Evolutionary conservation across 2,797 vertebrate species (phyloP), one percentile per base, ranked within the genome.

Genomic region (Huso huso): DNA sequence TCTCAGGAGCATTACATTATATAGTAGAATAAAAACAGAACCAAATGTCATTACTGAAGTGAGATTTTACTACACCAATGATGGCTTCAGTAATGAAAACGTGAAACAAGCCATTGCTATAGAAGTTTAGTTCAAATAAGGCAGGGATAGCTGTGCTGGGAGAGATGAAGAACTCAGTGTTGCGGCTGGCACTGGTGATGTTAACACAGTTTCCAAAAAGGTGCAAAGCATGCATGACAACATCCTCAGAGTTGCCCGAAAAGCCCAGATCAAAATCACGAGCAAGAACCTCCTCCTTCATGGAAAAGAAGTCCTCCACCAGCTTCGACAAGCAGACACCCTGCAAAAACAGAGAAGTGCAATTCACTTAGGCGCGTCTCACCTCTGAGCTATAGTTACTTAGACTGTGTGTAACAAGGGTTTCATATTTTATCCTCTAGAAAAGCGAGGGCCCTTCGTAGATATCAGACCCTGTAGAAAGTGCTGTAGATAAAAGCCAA

Each of bases 241-340:
- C 95, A 1, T 99, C 97, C 81, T 99, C 97, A 0, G 96, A 98
- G 82, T 94, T 98, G 61, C 97, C 97, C 0, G 97, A 99, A 84
- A 99, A 99, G 15, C 97, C 97, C 76, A 99, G 84, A 78, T 99
- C 97, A 72, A 96, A 98, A 81, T 97, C 96, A 10, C 95, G 90
- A 3, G 95, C 95, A 74, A 99, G 78, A 67, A 99, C 94, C 81
- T 98, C 95, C 78, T 99, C 97, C 74, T 99, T 99, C 93, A 99
- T 97, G 78, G 94, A 97, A 79, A 98, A 99, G 82, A 99, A 99
- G 80, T 99, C 95, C 77, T 99, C 95, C 63, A 99, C 96, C 81
- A 99, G 82, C 12, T 94, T 94, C 62, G 96, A 96, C 77, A 99
- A 88, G 71, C 89, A 87, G 48, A 94, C 92, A 52, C 96, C 97